Conservation (phyloP, 1,140 invertebrate species). For the Batillaria attramentaria region DNA sequence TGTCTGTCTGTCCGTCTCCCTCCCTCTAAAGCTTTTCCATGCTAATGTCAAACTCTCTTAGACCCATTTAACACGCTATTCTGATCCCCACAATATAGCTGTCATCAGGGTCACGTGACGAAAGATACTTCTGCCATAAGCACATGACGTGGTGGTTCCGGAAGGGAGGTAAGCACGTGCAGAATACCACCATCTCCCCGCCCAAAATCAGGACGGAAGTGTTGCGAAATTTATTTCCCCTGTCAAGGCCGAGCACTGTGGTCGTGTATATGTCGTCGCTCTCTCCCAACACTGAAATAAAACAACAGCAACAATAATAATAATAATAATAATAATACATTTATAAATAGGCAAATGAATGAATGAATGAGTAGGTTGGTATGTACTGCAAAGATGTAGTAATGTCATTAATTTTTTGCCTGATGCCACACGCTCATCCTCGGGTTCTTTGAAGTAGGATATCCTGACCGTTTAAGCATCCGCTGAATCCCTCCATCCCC, state of each 20-base stretch:
- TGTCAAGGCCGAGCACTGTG: slow-evolving; percentile 85
- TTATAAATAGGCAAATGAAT: not conserved
- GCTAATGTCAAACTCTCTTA: too few relatives aligned
- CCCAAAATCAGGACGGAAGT: slow-evolving; percentile 95
- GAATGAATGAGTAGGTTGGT: too few relatives aligned
- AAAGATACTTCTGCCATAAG: slow-evolving; percentile 86
- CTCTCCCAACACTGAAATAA: slow-evolving; percentile 86
- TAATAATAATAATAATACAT: not conserved
- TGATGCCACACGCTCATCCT: too few relatives aligned
- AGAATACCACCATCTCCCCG: slow-evolving; percentile 92
- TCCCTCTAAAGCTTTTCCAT: too few relatives aligned
- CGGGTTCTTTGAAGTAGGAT: too few relatives aligned
- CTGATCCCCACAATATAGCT: too few relatives aligned
- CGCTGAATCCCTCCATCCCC: too few relatives aligned
- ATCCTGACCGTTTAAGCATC: too few relatives aligned
- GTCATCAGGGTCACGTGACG: not conserved
- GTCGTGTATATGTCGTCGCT: slow-evolving; percentile 94
- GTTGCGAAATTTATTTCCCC: slow-evolving; percentile 82
- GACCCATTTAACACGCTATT: too few relatives aligned
- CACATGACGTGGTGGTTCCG: slow-evolving; percentile 90
- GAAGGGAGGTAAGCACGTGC: slow-evolving; percentile 83
- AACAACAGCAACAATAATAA: not conserved
- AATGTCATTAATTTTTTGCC: too few relatives aligned
- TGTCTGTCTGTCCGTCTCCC: not conserved
- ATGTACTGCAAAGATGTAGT: too few relatives aligned